These are phyloP conservation scores for Cranoglanis bouderius DNA, from an alignment of 2,113 vertebrate genomes.

Conservation along the genomic window DNA sequence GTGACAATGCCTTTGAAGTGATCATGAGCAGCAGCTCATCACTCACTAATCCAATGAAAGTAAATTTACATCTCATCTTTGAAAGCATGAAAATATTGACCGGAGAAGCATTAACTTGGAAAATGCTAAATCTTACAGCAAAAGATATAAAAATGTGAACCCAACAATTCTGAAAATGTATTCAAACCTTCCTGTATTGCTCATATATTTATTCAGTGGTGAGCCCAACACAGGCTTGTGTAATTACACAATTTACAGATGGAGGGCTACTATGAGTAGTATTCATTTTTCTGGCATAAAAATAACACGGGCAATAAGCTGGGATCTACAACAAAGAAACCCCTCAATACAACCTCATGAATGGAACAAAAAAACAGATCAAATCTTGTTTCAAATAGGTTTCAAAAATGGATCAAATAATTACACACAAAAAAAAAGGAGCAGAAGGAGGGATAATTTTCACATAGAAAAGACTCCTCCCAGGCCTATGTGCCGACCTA, in stretches of 20 bases:
- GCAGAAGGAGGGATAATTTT: neutral
- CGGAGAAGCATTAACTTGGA: neutral
- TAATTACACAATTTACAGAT: no score
- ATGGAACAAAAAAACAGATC: neutral
- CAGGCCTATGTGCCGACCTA: neutral
- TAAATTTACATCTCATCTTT: neutral
- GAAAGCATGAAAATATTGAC: neutral
- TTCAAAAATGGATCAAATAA: neutral
- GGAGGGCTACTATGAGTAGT: neutral
- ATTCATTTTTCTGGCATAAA: slow-evolving; percentile 5
- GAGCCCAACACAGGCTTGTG: neutral
- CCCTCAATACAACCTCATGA: neutral
- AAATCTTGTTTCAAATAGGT: no score
- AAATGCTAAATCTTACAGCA: neutral
- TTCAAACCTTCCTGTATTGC: neutral
- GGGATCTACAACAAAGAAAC: neutral
- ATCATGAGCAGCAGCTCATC: slow-evolving; percentile 3
- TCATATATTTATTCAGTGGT: neutral
- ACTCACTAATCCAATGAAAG: neutral
- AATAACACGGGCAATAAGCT: neutral
- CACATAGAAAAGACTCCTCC: slow-evolving; percentile 13
- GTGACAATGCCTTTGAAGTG: neutral
- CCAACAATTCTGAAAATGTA: neutral
- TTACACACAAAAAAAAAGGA: neutral
- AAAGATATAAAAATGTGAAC: neutral